Evolutionary conservation across 2,797 vertebrate species (phyloP), one percentile per base, ranked within the genome.

Genomic region (Anas flavirostris): DNA sequence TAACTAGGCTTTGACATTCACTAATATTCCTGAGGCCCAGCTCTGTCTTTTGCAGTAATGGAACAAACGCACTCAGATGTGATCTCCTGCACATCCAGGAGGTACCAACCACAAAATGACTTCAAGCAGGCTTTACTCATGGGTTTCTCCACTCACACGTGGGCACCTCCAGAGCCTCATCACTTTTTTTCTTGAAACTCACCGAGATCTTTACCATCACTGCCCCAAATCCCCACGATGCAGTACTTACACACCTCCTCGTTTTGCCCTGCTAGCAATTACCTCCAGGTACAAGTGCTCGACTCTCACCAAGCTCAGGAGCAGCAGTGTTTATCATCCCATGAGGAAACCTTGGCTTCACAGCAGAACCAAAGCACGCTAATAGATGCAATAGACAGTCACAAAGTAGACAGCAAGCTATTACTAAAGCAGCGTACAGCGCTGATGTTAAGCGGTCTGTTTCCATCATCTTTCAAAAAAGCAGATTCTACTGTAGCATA

Each of bases 1-100:
- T 97, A 91, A 97, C 82, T 56, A 89, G 85, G 80, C 84, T 76
- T 66, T 55, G 97, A 95, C 95, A 94, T 80, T 90, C 39, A 64
- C 85, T 93, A 90, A 91, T 85, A 94, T 86, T 90, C 83, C 66
- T 23, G 16, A 82, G 7, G 35, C 89, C n/a, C 41, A n/a, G 59
- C 83, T 95, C 86, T 86, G 68, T 66, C 35, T 96, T 94, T 69
- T 74, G 33, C 59, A 92, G 29, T 94, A 87, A 95, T 69, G 58
- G 58, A 66, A 67, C 33, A 59, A 74, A 60, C 5, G 8, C n/a
- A 14, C 52, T 90, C 50, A 33, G 28, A 78, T 59, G 46, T 31
- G 53, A 94, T 77, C 76, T 68, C 63, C 35, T 25, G 25, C 41
- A 77, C 5, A 10, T 29, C 58, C 63, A 85, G 72, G 79, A 78